Evolutionary conservation across 1,140 invertebrate species (phyloP).

Genomic region (Dendrolimus kikuchii): DNA sequence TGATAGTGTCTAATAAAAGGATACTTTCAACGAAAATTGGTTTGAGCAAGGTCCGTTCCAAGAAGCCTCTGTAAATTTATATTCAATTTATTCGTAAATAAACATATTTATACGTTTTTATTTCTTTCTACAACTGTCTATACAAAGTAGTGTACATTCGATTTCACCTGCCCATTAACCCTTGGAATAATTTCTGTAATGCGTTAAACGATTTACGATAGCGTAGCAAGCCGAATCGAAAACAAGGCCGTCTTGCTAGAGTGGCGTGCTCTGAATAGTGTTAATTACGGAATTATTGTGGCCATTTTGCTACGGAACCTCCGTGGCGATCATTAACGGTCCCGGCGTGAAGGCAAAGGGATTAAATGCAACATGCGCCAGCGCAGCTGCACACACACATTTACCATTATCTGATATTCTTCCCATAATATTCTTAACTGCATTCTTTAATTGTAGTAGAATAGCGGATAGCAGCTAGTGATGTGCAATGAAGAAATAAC

Average conservation of each 20-base stretch:
- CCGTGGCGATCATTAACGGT: slow-evolving; percentile 36
- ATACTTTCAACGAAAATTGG: no score
- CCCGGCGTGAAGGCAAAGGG: slow-evolving; percentile 27
- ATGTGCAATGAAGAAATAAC: no score
- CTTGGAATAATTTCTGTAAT: slow-evolving; percentile 34
- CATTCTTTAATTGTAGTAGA: no score
- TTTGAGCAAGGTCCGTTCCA: no score
- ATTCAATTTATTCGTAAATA: no score
- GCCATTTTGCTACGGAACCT: slow-evolving; percentile 34
- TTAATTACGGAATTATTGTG: slow-evolving; percentile 51
- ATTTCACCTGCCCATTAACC: slow-evolving; percentile 48
- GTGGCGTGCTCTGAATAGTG: slow-evolving; percentile 43
- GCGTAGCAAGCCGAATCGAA: slow-evolving; percentile 48
- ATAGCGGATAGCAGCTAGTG: no score
- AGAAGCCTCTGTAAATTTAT: no score
- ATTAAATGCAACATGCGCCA: slow-evolving; percentile 37
- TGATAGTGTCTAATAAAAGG: no score
- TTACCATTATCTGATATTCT: neutral
- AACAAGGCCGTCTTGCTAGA: slow-evolving; percentile 53
- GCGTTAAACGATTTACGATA: slow-evolving; percentile 60
- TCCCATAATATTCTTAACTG: no score
- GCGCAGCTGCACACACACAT: slow-evolving; percentile 26
- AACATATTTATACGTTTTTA: neutral
- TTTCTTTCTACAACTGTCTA: neutral
- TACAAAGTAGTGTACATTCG: slow-evolving; percentile 22